Conservation (phyloP, 2,113 vertebrate genomes). For the Strigops habroptila region DNA sequence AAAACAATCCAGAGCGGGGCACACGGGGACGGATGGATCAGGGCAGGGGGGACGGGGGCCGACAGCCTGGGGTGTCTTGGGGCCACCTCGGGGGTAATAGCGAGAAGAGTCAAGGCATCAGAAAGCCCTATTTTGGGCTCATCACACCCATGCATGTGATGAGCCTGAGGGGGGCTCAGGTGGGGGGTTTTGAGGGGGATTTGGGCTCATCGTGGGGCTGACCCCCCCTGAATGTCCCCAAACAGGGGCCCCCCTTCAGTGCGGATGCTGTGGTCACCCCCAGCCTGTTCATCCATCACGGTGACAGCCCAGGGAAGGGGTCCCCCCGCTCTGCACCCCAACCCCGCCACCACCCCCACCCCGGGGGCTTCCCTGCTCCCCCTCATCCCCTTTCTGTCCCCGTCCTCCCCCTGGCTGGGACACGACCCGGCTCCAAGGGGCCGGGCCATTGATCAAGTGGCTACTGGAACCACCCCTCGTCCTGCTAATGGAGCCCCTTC, state of each 20-base stretch:
- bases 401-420: constrained; percentile 45
- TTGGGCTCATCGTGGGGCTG: background rate
- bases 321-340: constrained; percentile 6
- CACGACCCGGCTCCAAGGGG: constrained; percentile 81
- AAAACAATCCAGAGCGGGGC: background rate
- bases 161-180: background rate
- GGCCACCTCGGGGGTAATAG: too few species aligned
- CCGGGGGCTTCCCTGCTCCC: background rate
- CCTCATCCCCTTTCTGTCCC: background rate
- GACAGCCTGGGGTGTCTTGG: background rate
- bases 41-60: background rate
- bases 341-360: background rate
- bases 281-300: constrained; percentile 85
- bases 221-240: background rate
- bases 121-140: background rate
- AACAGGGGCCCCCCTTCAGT: too few species aligned
- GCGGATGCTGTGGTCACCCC: constrained; percentile 62
- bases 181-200: background rate
- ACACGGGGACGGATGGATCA: background rate
- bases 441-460: constrained; percentile 87
- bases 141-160: background rate
- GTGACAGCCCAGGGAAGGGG: constrained; percentile 81
- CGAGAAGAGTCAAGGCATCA: background rate
- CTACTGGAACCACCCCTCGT: constrained; percentile 81
- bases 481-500: constrained; percentile 81